Evolutionary conservation across 2,797 vertebrate genomes (phyloP), one percentile per base, ranked within the genome.

Genomic region (Neostethus bicornis): DNA sequence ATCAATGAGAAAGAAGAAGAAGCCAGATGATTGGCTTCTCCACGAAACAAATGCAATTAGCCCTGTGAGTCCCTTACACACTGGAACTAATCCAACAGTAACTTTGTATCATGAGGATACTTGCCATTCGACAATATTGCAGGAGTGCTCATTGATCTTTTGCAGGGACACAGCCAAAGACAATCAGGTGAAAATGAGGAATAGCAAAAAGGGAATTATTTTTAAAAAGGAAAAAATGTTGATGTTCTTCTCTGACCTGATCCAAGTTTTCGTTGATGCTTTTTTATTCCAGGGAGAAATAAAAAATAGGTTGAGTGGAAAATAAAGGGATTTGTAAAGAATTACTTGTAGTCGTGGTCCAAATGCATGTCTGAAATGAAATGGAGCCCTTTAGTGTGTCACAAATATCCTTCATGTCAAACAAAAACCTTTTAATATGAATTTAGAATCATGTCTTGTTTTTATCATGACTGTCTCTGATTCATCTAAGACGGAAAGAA

Each of bases 1-100:
- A 88, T 88, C 87, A 70, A 85, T 86, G 66, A n/a, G 25, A 20
- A 64, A 73, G 67, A n/a, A n/a, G n/a, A n/a, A n/a, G n/a, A n/a
- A n/a, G n/a, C n/a, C n/a, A n/a, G n/a, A n/a, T n/a, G n/a, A 75
- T 35, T 50, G 58, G 52, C 68, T 78, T 61, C 70, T 51, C 66
- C 46, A 60, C 59, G 49, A 65, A 66, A 57, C 41, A 68, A 84
- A 86, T 38, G 46, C 66, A 75, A 82, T 86, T 76, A 81, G 58
- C 23, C 47, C 24, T 0, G 1, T 0, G 64, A 61, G 77, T 70
- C 66, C 46, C 50, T 47, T 41, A 65, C 71, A 52, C 71, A 52
- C 24, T 13, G 64, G 51, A 81, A 60, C 53, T 73, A 73, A 76
- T 75, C 58, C 64, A 73, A 55, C 35, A 2, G 32, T 60, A 80